Conservation (phyloP, 2,888 invertebrate species). For the Leptopilina syphax region DNA sequence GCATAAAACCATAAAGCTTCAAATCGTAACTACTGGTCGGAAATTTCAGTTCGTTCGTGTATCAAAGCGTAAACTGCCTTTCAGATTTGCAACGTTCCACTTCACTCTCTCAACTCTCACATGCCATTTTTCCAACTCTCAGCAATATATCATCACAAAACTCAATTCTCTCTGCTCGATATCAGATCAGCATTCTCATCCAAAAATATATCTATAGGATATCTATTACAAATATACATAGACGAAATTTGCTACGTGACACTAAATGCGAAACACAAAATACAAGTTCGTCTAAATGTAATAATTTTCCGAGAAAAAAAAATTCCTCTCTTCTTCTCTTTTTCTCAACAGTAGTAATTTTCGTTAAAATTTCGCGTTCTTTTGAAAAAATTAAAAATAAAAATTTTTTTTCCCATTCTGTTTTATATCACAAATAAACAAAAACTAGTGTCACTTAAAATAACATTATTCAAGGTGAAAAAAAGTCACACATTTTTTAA, state of each 20-base stretch:
- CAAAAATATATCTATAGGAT: no score
- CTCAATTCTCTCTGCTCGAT: conserved; percentile 44
- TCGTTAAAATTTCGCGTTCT: no score
- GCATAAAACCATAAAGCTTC: conserved; percentile 36
- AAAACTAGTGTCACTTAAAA: conserved; percentile 28
- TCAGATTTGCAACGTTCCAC: conserved; percentile 35
- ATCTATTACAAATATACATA: conserved; percentile 9
- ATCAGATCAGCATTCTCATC: conserved; percentile 52
- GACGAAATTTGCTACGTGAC: neutral
- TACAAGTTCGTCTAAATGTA: no score
- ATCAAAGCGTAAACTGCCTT: conserved; percentile 38
- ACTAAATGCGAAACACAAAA: neutral
- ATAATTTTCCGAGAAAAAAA: neutral
- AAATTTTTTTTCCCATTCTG: neutral
- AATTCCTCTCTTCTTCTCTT: no score
- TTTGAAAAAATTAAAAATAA: neutral
- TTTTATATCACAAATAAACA: conserved; percentile 30
- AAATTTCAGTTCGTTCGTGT: conserved; percentile 30
- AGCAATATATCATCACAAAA: conserved; percentile 27
- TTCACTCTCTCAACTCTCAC: neutral
- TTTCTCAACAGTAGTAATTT: no score
- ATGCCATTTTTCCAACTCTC: conserved; percentile 27
- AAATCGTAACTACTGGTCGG: conserved; percentile 37
- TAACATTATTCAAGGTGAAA: neutral
- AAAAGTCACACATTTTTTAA: neutral